Evolutionary conservation across 23 tunicate species (phyloP), one percentile per base, ranked within the genome.

Genomic region (Aplidium turbinatum): DNA sequence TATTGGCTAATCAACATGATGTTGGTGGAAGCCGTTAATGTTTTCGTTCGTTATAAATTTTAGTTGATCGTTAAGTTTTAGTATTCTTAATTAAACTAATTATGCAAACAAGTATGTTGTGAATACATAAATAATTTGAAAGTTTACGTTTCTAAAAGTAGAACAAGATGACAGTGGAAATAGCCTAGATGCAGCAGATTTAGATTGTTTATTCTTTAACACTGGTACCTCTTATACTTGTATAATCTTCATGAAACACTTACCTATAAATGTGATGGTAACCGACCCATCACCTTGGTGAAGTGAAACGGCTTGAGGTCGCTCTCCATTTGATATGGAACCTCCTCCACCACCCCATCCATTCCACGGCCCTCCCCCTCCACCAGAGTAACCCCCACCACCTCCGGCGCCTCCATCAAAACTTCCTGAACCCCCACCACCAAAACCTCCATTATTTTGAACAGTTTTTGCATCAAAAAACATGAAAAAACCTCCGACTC

Each of bases 331-430:
- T 53, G 84, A 84, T 30, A 91, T 20, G 1, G 91, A 84, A 6
- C 97, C 97, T 5, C 87, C 96, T 3, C 97, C 97, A 1, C 97
- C 97, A 16, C 97, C 97, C 91, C 91, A 84, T 51, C 91, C 91
- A 31, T 67, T 68, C 36, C 72, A 53, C 4, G 97, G 65, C 20
- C 97, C 97, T 4, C 97, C 97, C 1, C 82, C 90, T 7, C 97
- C 97, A 27, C 97, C 91, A 28, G 86, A 91, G 36, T 46, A 84
- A 0, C 97, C 97, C 16, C 97, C 97, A 6, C 90, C 97, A 16
- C 97, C 97, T 35, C 97, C 97, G 0, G 85, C 82, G 22, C 97
- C 97, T n/a, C 97, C 97, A 52, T 79, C 82, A 18, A 21, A 23
- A 35, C 92, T 58, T 3, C 97, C 97, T 9, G 97, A 78, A 2